Conservation (phyloP, 2,113 vertebrate species). For the Petrocephalus microphthalmus region DNA sequence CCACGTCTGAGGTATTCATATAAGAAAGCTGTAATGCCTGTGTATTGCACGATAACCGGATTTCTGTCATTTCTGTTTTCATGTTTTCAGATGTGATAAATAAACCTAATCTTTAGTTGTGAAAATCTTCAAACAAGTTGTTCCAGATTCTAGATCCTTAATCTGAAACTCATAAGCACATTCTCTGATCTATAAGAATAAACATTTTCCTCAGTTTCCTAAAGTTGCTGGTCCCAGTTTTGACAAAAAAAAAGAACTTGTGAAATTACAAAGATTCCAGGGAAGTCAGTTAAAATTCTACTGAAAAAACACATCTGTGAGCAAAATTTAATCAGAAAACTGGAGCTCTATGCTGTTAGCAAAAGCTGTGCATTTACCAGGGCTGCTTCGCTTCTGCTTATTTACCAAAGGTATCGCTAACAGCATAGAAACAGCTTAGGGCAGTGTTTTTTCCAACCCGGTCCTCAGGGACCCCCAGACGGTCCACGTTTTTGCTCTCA, state of each 20-base stretch:
- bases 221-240: not conserved
- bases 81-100: not conserved
- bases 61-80: not conserved
- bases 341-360: not conserved
- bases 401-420: not conserved
- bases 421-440: not conserved
- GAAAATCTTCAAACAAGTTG: constrained; percentile 1
- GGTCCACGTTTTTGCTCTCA: not conserved
- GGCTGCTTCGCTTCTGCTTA: not conserved
- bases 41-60: not conserved
- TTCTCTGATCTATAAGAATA: not conserved
- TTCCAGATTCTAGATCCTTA: not conserved
- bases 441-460: not conserved
- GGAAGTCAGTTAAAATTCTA: not conserved
- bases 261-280: not conserved
- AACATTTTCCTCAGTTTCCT: not conserved
- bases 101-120: not conserved
- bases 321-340: not conserved
- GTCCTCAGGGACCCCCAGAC: not conserved
- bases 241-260: not conserved
- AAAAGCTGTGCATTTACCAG: not conserved
- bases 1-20: not conserved
- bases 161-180: constrained; percentile 1
- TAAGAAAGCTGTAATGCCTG: not conserved
- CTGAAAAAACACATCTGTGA: not conserved